Evolutionary conservation across 2,113 vertebrate genomes (phyloP), one percentile per base, ranked within the genome.

Genomic region (Tachuris rubrigastra): DNA sequence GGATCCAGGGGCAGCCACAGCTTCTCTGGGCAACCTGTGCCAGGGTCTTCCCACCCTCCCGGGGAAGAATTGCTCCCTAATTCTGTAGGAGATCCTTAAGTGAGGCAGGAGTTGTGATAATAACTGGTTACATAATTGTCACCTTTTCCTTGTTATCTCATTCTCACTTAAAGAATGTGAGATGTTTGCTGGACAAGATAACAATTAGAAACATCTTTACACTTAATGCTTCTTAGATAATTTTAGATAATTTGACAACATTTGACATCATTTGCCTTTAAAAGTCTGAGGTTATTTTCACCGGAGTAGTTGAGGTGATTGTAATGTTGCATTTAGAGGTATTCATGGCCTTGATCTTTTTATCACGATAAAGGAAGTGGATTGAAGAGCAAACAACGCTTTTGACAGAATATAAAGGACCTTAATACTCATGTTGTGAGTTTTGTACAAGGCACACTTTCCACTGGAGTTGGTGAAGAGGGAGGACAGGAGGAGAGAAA

Each of bases 91-190:
- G 72, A 66, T 35, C 16, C 35, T 73, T 5, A 55, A 67, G 41
- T 22, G 42, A 59, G 56, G 55, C 33, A 77, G 58, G 59, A 39
- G 25, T 50, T 65, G 25, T 62, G 49, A 12, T 69, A 39, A 25
- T 41, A 35, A 22, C 23, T n/a, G 35, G 3, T 56, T 25, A 21
- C 25, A 8, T 31, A 35, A 60, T 47, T 59, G 74, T 31, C 73
- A 84, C 3, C 35, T 33, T 47, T 47, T 49, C 27, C 9, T 44
- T 60, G 41, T 6, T 80, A 3, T 41, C 20, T 49, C 60, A 17
- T 1, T 3, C 31, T 67, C 0, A 0, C 53, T 25, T 63, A 22
- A 69, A 53, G 31, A 50, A 35, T 28, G 41, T 33, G 50, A 31
- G 39, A 13, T 22, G 52, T 55, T 37, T 50, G 28, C 35, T 80